Evolutionary conservation across 2,113 vertebrate genomes (phyloP).

Genomic region (Dryoscopus gambensis): DNA sequence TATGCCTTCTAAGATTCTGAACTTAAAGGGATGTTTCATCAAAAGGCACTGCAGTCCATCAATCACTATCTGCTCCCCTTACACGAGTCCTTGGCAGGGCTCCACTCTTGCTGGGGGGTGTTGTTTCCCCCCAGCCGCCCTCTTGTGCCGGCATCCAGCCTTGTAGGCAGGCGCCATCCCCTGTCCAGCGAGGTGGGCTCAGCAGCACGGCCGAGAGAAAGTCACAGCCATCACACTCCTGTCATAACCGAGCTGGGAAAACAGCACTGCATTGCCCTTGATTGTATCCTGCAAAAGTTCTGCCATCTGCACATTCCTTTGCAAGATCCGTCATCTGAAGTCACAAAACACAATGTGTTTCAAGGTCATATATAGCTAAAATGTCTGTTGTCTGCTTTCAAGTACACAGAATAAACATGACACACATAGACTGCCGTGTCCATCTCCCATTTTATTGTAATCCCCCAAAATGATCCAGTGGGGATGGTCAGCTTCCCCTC

Average conservation of each 20-base stretch:
- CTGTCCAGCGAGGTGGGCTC: accelerated
- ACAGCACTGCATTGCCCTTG: neutral
- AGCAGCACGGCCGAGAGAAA: accelerated
- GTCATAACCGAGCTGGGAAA: neutral
- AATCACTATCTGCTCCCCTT: neutral
- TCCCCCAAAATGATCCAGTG: neutral
- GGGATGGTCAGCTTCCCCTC: neutral
- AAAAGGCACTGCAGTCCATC: neutral
- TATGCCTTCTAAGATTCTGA: neutral
- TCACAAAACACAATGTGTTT: accelerated
- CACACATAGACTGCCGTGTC: neutral
- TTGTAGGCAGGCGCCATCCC: neutral
- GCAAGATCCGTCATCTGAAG: neutral
- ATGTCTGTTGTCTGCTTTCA: neutral
- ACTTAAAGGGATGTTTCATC: neutral
- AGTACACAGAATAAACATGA: neutral
- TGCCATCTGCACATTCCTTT: neutral
- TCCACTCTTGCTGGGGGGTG: neutral
- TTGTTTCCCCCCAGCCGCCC: neutral
- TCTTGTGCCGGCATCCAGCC: neutral
- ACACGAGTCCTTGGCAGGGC: neutral
- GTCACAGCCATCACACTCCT: accelerated
- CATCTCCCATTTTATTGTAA: constrained; percentile 53
- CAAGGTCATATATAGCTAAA: neutral
- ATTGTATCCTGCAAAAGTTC: neutral